Conservation (phyloP, 2,797 vertebrate species). For the Valencia hispanica region DNA sequence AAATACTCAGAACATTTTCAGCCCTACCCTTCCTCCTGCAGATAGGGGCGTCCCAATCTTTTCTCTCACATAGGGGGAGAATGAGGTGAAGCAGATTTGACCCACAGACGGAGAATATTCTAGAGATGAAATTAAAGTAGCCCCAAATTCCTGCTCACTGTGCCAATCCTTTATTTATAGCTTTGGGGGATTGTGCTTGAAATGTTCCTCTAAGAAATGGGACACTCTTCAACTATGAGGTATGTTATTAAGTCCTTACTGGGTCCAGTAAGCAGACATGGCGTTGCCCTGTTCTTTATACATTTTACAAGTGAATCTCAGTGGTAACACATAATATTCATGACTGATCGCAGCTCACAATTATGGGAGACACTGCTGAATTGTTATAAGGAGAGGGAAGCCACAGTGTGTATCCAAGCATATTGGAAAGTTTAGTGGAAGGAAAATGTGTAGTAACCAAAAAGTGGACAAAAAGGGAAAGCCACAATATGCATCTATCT, state of each 20-base stretch:
- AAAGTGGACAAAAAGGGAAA: too few species aligned
- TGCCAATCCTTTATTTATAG: not conserved
- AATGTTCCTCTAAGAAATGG: constrained; percentile 2
- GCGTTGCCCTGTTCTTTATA: not conserved
- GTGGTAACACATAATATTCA: not conserved
- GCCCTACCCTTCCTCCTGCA: not conserved
- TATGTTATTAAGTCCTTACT: not conserved
- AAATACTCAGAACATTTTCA: not conserved
- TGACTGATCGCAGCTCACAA: too few species aligned
- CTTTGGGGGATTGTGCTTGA: too few species aligned
- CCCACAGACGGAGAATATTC: not conserved
- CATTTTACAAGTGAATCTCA: not conserved
- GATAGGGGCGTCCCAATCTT: not conserved
- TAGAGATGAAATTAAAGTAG: not conserved
- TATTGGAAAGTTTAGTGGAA: too few species aligned
- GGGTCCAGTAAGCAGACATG: not conserved
- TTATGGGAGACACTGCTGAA: too few species aligned
- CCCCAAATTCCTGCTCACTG: not conserved
- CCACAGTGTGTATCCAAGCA: too few species aligned
- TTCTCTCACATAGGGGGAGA: not conserved
- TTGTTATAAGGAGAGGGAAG: not conserved
- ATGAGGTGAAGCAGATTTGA: not conserved
- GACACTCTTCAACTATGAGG: not conserved
- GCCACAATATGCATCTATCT: not conserved
- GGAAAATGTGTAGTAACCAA: too few species aligned